phyloP scores from a whole-genome alignment of 2,797 vertebrate species.

The Pipistrellus nathusii region DNA sequence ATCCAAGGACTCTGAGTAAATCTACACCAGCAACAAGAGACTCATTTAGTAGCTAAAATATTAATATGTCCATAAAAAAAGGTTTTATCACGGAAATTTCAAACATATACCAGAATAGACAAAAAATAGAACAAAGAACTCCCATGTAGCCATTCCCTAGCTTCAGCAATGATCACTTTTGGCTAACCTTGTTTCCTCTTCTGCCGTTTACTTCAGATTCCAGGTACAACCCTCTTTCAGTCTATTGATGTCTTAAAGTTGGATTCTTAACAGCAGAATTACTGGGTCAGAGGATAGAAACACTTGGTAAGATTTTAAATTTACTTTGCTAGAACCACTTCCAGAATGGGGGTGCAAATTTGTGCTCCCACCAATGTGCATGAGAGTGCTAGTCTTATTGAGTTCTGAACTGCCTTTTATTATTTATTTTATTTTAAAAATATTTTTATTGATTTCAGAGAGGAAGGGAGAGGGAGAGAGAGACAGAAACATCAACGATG shows the following conservation, averaged over 20 bases:
- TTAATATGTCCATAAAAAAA: neutral
- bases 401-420: neutral
- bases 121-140: slow-evolving; percentile 3
- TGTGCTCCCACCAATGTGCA: neutral
- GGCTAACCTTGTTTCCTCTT: neutral
- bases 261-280: slow-evolving; percentile 30
- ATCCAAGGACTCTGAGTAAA: no score
- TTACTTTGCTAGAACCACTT: slow-evolving; percentile 48
- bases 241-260: neutral
- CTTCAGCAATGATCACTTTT: neutral
- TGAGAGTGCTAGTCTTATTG: neutral
- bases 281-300: neutral
- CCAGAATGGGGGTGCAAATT: slow-evolving; percentile 2
- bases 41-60: no score
- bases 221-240: neutral
- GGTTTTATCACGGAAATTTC: slow-evolving; percentile 19
- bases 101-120: neutral
- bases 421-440: neutral
- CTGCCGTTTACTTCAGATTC: slow-evolving; percentile 7
- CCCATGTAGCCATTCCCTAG: neutral
- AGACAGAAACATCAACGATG: neutral
- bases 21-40: no score
- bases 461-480: neutral
- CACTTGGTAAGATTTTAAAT: slow-evolving; percentile 38
- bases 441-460: neutral